Evolutionary conservation across 2,797 vertebrate genomes (phyloP), one percentile per base, ranked within the genome.

Genomic region (Dendrocincla tyrannina): DNA sequence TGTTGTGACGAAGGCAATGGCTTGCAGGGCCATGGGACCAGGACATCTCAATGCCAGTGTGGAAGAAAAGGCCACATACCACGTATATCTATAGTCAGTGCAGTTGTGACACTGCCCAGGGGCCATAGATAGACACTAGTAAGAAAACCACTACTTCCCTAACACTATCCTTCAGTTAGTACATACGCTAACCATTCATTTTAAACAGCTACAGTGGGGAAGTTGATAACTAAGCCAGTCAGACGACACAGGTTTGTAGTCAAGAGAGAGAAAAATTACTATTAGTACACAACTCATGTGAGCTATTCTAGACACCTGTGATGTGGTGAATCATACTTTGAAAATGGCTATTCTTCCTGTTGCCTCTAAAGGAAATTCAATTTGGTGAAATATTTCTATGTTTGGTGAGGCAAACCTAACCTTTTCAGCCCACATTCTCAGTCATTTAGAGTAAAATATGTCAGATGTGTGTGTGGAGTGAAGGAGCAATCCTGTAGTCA

Each of bases 61-160:
- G 35, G 47, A 84, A 84, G 59, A 14, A 88, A 75, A 85, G 23
- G 13, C 25, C 60, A 46, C 17, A 9, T 32, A 39, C 4, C 11
- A 27, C 0, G 0, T 23, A 0, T 10, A 28, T 23, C 13, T 59
- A 4, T 10, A 24, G 13, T 49, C 50, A 67, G 11, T 39, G 16
- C 12, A 23, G 33, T 7, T 63, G 20, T 50, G 53, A 33, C 16
- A 27, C 3, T 32, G 44, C 46, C 33, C 32, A n/a, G 24, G n/a
- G 22, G 24, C 17, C 28, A 56, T 63, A 39, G 30, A 50, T 1
- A 6, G 35, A 46, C 52, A 30, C 37, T 11, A 42, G 15, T 20
- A 58, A 76, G 16, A 87, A 79, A 35, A 9, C 7, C 17, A 49
- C 10, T 22, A 8, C 8, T 63, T 63, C 37, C 56, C 39, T 37